These are phyloP conservation scores for Drosophila kepulauana DNA, from an alignment of 1,140 invertebrate genomes.

Conservation along the genomic window DNA sequence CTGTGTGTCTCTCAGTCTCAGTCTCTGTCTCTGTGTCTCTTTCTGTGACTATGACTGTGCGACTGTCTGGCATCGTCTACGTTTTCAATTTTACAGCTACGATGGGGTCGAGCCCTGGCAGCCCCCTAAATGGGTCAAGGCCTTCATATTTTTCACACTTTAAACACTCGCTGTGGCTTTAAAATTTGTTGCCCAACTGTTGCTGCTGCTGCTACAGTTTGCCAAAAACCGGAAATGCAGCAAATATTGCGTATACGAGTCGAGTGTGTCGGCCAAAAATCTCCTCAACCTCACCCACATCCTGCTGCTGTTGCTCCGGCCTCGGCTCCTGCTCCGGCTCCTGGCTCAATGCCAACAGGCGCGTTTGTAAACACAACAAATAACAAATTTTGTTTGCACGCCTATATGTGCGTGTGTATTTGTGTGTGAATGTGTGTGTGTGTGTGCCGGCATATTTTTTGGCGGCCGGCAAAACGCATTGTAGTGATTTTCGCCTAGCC, in stretches of 20 bases:
- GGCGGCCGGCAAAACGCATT: conserved; percentile 57
- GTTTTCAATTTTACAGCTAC: conserved; percentile 52
- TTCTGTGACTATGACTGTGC: conserved; percentile 23
- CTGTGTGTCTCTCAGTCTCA: conserved; percentile 37
- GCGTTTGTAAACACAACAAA: conserved; percentile 78
- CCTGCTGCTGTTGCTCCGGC: not conserved
- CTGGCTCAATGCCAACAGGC: conserved; percentile 48
- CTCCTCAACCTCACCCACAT: conserved; percentile 23
- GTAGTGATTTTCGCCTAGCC: conserved; percentile 58
- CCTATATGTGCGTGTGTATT: conserved; percentile 20
- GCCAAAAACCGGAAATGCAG: conserved; percentile 22
- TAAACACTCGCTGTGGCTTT: conserved; percentile 60
- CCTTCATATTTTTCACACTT: conserved; percentile 58
- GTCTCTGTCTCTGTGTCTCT: conserved; percentile 34
- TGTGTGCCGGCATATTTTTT: conserved; percentile 73
- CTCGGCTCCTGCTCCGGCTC: conserved; percentile 1
- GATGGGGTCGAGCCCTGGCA: conserved; percentile 34
- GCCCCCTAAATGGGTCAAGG: conserved; percentile 71
- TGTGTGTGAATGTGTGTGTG: conserved; percentile 30
- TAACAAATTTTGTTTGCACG: conserved; percentile 59
- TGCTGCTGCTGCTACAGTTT: conserved; percentile 61
- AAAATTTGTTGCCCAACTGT: conserved; percentile 69
- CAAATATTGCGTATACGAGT: too few species aligned
- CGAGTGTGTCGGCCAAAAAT: too few species aligned
- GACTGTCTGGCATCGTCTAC: conserved; percentile 50